Percentiles rank a stretch among this genome's conserved stretches.
These are phyloP conservation scores for Drosophila fuyamai DNA, from an alignment of 1,140 invertebrate genomes.

Conservation along the genomic window DNA sequence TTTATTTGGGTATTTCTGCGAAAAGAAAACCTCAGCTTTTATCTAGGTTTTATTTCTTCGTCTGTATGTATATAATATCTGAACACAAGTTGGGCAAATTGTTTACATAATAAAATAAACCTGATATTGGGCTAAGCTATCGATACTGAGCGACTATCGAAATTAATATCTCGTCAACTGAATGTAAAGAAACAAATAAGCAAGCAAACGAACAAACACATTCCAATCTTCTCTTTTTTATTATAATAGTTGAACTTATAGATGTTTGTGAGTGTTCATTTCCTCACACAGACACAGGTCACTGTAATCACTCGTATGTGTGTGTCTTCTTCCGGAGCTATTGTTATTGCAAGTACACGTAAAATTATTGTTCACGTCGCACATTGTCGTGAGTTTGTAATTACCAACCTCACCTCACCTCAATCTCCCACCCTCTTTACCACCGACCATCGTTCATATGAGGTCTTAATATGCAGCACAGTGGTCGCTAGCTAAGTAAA, in stretches of 20 bases:
- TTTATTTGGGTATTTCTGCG: conserved; percentile 37
- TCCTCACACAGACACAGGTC: conserved; percentile 34
- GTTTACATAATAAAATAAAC: conserved; percentile 45
- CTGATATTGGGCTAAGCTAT: conserved; percentile 24
- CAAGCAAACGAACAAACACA: conserved; percentile 12
- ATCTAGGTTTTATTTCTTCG: conserved; percentile 25
- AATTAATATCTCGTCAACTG: conserved; percentile 32
- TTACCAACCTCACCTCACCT: conserved; percentile 58
- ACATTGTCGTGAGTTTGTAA: conserved; percentile 75
- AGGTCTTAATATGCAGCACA: conserved; percentile 27
- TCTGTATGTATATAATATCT: conserved; percentile 1
- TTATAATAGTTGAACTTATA: conserved; percentile 21
- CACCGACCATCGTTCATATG: conserved; percentile 6
- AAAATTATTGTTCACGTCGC: conserved; percentile 74
- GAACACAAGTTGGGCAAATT: conserved; percentile 13
- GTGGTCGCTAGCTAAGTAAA: conserved; percentile 12
- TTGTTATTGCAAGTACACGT: conserved; percentile 79
- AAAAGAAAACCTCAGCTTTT: conserved; percentile 38
- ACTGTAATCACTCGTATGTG: conserved; percentile 19
- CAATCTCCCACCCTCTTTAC: conserved; percentile 15
- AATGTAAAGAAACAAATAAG: conserved; percentile 12
- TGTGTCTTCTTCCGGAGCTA: conserved; percentile 73
- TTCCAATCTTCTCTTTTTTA: conserved; percentile 36
- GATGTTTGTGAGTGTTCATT: conserved; percentile 26
- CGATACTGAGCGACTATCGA: conserved; percentile 42